Evolutionary conservation across 2,113 vertebrate species (phyloP).

Genomic region (Halichoerus grypus): DNA sequence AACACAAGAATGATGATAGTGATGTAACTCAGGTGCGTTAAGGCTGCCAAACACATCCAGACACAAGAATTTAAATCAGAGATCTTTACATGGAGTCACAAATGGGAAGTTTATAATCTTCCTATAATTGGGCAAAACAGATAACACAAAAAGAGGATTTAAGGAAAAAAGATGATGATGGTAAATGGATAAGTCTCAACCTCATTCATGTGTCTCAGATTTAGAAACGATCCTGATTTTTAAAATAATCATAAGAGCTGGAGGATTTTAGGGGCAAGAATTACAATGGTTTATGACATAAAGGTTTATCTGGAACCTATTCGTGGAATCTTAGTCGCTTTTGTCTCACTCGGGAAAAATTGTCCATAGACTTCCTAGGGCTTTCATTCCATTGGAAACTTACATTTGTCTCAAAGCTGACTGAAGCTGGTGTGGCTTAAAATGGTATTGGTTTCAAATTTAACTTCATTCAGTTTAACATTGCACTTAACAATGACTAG

Average conservation of each 20-base stretch:
- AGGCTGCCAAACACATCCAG: background rate
- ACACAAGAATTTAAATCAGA: slow-evolving; percentile 17
- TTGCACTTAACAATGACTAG: slow-evolving; percentile 69
- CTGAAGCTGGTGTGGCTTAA: slow-evolving; percentile 62
- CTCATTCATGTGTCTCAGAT: slow-evolving; percentile 63
- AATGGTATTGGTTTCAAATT: slow-evolving; percentile 15
- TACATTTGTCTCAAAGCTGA: slow-evolving; percentile 64
- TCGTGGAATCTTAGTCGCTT: slow-evolving; percentile 47
- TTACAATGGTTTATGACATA: slow-evolving; percentile 52
- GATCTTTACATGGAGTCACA: background rate
- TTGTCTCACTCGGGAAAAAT: slow-evolving; percentile 59
- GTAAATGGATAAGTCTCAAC: slow-evolving; percentile 11
- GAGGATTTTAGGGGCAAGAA: slow-evolving; percentile 49
- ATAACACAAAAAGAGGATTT: background rate
- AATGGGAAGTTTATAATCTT: slow-evolving; percentile 53
- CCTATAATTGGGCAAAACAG: slow-evolving; percentile 22
- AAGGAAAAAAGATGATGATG: background rate
- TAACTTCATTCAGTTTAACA: slow-evolving; percentile 44
- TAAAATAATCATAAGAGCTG: background rate
- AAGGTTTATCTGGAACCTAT: background rate
- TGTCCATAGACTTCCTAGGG: slow-evolving; percentile 40
- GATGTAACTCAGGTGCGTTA: background rate
- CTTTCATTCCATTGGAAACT: slow-evolving; percentile 25
- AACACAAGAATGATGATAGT: background rate
- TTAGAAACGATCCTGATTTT: slow-evolving; percentile 55